Evolutionary conservation across 2,888 invertebrate genomes (phyloP), one percentile per base, ranked within the genome.

Genomic region (Drosophila antonietae): DNA sequence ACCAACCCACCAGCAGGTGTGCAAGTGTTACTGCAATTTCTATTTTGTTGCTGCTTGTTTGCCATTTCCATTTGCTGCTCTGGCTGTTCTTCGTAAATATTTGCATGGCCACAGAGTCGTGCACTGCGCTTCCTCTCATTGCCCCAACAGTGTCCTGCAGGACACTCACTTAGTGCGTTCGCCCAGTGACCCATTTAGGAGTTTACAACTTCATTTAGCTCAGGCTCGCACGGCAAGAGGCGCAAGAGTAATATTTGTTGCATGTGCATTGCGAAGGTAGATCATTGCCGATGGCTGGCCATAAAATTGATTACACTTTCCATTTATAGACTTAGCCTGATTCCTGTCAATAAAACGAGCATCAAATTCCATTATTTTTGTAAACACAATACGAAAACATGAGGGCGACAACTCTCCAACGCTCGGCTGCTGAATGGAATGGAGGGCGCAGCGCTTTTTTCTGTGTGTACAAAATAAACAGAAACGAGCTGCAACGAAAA

Each of bases 401-500:
- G 53, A 46, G 60, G 63, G 60, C 70, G 66, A 61, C 57, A 60
- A 46, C 23, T 15, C 57, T 52, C 41, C 66, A 63, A 60, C 23
- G 18, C 35, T 12, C n/a, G 7, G 28, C 41, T 41, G 28, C 23
- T 20, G 52, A 35, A 10, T 28, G 35, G 52, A 35, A 10, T 28
- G 35, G 15, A 39, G 62, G 39, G 44, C 76, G 73, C 77, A 55
- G 67, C 28, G n/a, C 39, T 41, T 72, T 78, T 74, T 79, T 68
- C 68, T 80, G 46, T 51, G 71, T 55, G 66, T 55, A 58, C 67
- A 78, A 81, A 89, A 89, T 77, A 84, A 84, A 89, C 83, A 84
- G 76, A 84, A 89, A 72, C 77, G 84, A 89, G 84, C 73, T 83
- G 87, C 77, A 89, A 89, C 81, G 84, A 81, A 84, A 84, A 84